Base-by-base conservation (phyloP, 2,797 vertebrate species). In the Chromis chromis region DNA sequence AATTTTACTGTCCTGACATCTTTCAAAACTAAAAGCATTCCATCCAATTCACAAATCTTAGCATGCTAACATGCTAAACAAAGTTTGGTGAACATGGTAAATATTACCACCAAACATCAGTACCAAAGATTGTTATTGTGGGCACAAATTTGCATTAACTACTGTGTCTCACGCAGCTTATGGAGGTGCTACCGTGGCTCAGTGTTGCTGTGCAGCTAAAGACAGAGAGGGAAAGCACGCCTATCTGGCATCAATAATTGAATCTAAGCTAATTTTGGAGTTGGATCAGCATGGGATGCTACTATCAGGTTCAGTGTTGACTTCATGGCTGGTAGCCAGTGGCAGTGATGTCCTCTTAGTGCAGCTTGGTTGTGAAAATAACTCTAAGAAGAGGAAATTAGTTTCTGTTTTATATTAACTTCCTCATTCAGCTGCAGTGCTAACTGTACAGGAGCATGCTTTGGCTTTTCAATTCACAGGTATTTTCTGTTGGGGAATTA, bases 281-380 rank as follows among this genome's bases (percentile, higher is more conserved):
- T 27, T 62, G 36, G 67, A 58, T 42, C 4, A 4, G 40, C 56
- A 40, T 60, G 16, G 64, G 60, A 75, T 75, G 54, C 65, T 75
- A 54, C 80, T 81, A 77, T 82, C 71, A 66, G 70, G 58, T 82
- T 82, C 65, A 65, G 11, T 65, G 72, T 76, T 68, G 46, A 68
- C 55, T 63, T 63, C 2, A 27, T 67, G 73, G 65, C 69, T 58
- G 22, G 46, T 4, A 49, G 65, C 75, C 49, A 48, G 55, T 31
- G 17, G 58, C 31, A 13, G 13, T 31, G 65, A 68, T 63, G 52
- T n/a, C 44, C 33, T 44, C 0, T 76, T 58, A 33, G 55, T 53
- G 11, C 40, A 48, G 40, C 33, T 61, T 46, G 42, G 28, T n/a
- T 58, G 40, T 49, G 31, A 39, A 65, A 60, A 70, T 40, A 21